Evolutionary conservation across 2,797 vertebrate genomes (phyloP), one percentile per base, ranked within the genome.

Genomic region (Pyrrhura leucotis): DNA sequence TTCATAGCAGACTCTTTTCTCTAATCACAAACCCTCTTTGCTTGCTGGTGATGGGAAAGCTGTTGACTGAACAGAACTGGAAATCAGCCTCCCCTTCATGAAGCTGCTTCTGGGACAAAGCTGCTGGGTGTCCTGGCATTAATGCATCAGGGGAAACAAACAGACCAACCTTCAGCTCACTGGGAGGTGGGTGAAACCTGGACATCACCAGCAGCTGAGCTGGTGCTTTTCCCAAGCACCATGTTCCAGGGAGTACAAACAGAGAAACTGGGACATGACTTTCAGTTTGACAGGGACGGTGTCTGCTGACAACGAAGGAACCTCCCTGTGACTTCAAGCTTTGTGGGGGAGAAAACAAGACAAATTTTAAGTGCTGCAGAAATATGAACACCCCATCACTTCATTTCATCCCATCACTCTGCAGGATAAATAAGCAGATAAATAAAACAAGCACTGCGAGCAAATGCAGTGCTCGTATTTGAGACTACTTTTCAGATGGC

Each of bases 1-100:
- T 58, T 56, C 62, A 68, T 7, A 26, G 9, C 14, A 21, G 42
- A 42, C 14, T 40, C 14, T n/a, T 75, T 69, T 21, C 67, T 39
- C 62, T 48, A 35, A 44, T 14, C 66, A 47, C 66, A 85, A 11
- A 54, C 54, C 25, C n/a, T 48, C 71, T 62, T 7, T 12, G 14
- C 33, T 33, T 13, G 45, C 59, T 33, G 61, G 21, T 0, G 3
- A 11, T 15, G 29, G 62, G 62, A 85, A 6, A 53, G 53, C 53
- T 44, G 40, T 3, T 16, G 50, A 7, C 18, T 37, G 26, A 56
- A 12, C 23, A 39, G n/a, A 45, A 3, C n/a, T 33, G 63, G 61
- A 22, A 67, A 51, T 1, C 0, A 0, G 45, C n/a, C 12, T 67
- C 2, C 37, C 42, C 40, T 37, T 40, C 45, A 15, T 0, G 0